Percentiles rank a stretch among this genome's conserved stretches.
phyloP scores from a whole-genome alignment of 2,113 vertebrate species.

The Tragelaphus strepsiceros region DNA sequence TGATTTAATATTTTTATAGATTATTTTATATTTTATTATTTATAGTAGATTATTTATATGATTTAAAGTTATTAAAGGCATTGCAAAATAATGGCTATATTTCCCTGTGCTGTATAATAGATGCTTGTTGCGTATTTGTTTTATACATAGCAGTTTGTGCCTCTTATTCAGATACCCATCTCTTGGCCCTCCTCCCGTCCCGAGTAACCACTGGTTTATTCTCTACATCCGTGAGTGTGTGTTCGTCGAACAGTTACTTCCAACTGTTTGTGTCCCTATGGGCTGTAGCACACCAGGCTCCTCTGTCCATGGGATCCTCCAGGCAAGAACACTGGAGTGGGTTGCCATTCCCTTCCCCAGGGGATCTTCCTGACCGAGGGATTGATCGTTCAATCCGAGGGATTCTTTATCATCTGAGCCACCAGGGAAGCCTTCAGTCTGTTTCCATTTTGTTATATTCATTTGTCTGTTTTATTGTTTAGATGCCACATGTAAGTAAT shows the following conservation, averaged over 20 bases:
- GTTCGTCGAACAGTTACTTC: accelerated
- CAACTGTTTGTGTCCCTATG: background rate
- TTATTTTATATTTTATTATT: background rate
- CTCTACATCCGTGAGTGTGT: background rate
- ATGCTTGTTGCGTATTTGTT: background rate
- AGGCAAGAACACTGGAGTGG: background rate
- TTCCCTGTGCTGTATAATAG: background rate
- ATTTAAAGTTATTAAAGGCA: background rate
- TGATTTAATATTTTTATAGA: background rate
- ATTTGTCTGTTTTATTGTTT: background rate
- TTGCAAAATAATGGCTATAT: background rate
- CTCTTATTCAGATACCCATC: background rate
- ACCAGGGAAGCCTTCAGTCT: background rate
- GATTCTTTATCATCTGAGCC: background rate
- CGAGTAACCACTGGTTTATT: too few species aligned
- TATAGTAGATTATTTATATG: background rate
- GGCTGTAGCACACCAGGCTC: background rate
- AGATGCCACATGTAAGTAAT: background rate
- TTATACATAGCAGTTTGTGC: background rate
- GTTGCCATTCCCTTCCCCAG: background rate
- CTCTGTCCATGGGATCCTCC: background rate
- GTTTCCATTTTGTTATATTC: background rate
- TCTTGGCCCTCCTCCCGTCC: background rate
- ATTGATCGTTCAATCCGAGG: too few species aligned
- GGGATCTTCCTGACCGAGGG: background rate